These are phyloP conservation scores for Tichodroma muraria DNA, from an alignment of 2,113 vertebrate species.

Conservation along the genomic window DNA sequence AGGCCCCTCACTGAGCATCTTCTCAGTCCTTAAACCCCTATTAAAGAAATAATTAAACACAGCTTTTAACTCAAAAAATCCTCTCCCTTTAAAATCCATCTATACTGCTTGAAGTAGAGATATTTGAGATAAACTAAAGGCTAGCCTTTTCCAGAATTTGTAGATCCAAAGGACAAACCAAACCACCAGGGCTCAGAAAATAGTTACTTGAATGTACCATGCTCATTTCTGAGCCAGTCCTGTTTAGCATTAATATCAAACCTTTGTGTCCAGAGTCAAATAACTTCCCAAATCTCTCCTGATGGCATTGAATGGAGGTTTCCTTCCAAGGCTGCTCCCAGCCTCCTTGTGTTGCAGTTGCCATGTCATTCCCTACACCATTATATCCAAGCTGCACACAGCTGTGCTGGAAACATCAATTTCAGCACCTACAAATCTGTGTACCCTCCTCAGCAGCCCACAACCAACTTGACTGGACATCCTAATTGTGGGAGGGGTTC, in stretches of 20 bases:
- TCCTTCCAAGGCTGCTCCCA: not conserved
- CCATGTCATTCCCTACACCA: not conserved
- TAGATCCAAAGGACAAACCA: not conserved
- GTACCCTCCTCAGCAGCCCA: not conserved
- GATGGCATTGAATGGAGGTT: not conserved
- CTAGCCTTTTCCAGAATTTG: not conserved
- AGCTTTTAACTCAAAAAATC: not conserved
- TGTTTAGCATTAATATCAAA: not conserved
- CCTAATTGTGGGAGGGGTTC: not conserved
- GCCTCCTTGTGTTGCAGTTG: not conserved
- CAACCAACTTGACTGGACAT: not conserved
- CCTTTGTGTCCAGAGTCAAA: not conserved
- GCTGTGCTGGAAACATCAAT: not conserved
- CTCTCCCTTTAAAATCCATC: not conserved
- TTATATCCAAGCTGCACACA: not conserved
- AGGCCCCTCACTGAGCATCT: not conserved
- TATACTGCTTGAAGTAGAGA: not conserved
- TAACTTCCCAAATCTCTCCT: not conserved
- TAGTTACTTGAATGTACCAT: not conserved
- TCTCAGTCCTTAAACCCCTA: not conserved
- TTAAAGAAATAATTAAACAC: not conserved
- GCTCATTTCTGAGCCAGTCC: not conserved
- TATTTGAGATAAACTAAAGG: not conserved
- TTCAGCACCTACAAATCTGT: not conserved
- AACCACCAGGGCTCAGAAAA: not conserved